Percentiles rank a stretch among this genome's conserved stretches.
Conservation (phyloP, 1,140 invertebrate genomes). For the Trissolcus basalis region DNA sequence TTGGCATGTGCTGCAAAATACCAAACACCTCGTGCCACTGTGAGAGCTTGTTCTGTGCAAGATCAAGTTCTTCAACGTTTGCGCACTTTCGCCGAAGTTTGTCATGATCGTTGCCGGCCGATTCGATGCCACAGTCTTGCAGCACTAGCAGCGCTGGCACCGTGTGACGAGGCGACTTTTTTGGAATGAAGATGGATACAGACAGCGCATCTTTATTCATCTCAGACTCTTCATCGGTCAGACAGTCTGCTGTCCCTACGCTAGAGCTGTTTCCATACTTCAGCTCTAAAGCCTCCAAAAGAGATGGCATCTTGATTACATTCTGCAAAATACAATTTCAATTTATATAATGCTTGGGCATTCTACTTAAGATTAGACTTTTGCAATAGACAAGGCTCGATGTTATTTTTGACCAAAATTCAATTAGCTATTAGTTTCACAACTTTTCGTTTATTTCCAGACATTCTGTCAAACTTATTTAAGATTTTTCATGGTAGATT, state of each 20-base stretch:
- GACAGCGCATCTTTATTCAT: constrained; percentile 78
- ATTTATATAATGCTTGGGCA: no score
- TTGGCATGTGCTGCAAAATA: constrained; percentile 89
- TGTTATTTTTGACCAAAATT: not conserved
- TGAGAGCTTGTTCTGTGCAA: constrained; percentile 91
- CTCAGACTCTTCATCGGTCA: constrained; percentile 75
- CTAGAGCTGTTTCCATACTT: constrained; percentile 83
- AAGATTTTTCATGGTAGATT: no score
- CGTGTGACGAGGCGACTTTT: constrained; percentile 83
- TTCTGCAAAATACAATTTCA: constrained; percentile 63
- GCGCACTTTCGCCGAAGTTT: constrained; percentile 86
- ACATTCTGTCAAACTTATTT: no score
- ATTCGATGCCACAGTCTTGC: constrained; percentile 92
- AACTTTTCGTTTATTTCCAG: not conserved
- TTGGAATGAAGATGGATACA: constrained; percentile 88
- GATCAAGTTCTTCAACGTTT: constrained; percentile 90
- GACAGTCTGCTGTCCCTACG: constrained; percentile 74
- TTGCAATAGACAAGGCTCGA: no score
- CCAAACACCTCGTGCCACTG: constrained; percentile 91
- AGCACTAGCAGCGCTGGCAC: constrained; percentile 90
- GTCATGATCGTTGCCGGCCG: constrained; percentile 86
- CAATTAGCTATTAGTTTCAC: not conserved
- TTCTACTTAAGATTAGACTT: no score
- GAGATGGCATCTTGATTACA: constrained; percentile 83
- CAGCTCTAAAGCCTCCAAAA: constrained; percentile 88